These are phyloP conservation scores for Nemapogon koenigi DNA, from an alignment of 2,888 invertebrate genomes.

Conservation along the genomic window DNA sequence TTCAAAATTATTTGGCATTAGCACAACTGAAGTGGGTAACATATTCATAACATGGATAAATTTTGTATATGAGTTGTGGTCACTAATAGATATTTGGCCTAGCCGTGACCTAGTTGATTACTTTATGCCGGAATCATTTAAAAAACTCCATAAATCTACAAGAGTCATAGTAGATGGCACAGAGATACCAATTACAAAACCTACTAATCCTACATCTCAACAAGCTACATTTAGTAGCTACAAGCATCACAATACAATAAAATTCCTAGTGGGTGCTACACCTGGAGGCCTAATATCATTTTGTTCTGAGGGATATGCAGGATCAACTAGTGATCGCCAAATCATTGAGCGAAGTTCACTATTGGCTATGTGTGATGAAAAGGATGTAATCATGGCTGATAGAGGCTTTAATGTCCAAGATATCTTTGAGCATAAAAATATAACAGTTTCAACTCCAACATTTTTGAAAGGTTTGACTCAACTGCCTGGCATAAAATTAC, in stretches of 20 bases:
- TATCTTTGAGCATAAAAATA: constrained; percentile 16
- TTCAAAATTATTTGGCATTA: constrained; percentile 13
- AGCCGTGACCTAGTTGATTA: not conserved
- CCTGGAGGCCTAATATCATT: constrained; percentile 8
- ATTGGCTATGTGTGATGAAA: constrained; percentile 14
- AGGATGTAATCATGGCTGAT: constrained; percentile 19
- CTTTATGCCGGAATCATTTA: not conserved
- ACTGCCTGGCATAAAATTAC: constrained; percentile 12
- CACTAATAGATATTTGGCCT: constrained; percentile 1
- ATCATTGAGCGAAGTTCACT: too few relatives aligned
- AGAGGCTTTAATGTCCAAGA: constrained; percentile 20
- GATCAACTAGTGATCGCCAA: constrained; percentile 8
- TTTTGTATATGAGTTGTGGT: constrained; percentile 14
- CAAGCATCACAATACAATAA: constrained; percentile 7
- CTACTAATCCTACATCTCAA: not conserved
- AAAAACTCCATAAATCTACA: not conserved
- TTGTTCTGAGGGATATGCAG: constrained; percentile 11
- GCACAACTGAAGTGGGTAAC: constrained; percentile 4
- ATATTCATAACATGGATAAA: constrained; percentile 15
- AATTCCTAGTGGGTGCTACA: constrained; percentile 8
- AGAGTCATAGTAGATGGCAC: constrained; percentile 1
- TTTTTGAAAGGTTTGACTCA: constrained; percentile 17
- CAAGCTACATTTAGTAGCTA: not conserved
- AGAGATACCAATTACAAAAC: constrained; percentile 4
- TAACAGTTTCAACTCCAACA: constrained; percentile 16